Base-by-base conservation (phyloP, 2,888 invertebrate genomes). In the Cerceris rybyensis region DNA sequence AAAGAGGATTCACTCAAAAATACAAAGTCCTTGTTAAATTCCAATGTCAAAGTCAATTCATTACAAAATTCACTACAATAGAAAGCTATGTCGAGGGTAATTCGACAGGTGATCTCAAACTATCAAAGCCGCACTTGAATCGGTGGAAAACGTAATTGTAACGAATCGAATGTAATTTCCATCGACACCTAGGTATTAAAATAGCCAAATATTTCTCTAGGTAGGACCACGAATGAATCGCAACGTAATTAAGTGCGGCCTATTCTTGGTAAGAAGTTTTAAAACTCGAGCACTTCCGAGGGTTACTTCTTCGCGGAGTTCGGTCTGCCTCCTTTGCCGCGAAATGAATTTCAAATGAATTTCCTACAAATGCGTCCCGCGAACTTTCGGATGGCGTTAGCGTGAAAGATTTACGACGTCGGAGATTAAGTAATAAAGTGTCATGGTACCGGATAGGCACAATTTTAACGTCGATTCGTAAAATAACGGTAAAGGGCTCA, bases 321-420 rank as follows among this genome's bases (percentile, higher is more conserved):
- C 8, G 41, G 49, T 39, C 59, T n/a, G 39, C 39, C 67, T 64
- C 54, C 17, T 58, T 46, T 17, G 28, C 46, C 58, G 28, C 28
- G 17, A 69, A 61, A 79, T 79, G 78, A 78, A 78, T 78, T 78
- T 72, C 78, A 78, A 78, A 78, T 78, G 71, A 79, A 79, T 69
- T 72, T 69, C 69, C 78, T 78, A 69, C 65, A 79, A 78, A 78
- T 65, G 59, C 68, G 66, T 55, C 50, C 54, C 54, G 46, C 54
- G 50, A 78, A 78, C 58, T 78, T 78, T 71, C 55, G 43, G 41
- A 49, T 41, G 57, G 55, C 14, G 2, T 1, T 46, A 57, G 11
- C 13, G 57, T 14, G 61, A 41, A 55, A 66, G 77, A 77, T 77
- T 77, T 76, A 77, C 54, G 70, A 76, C 61, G 65, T 28, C 65